Conservation (phyloP, 2,797 vertebrate genomes). For the Aphelocoma californica region DNA sequence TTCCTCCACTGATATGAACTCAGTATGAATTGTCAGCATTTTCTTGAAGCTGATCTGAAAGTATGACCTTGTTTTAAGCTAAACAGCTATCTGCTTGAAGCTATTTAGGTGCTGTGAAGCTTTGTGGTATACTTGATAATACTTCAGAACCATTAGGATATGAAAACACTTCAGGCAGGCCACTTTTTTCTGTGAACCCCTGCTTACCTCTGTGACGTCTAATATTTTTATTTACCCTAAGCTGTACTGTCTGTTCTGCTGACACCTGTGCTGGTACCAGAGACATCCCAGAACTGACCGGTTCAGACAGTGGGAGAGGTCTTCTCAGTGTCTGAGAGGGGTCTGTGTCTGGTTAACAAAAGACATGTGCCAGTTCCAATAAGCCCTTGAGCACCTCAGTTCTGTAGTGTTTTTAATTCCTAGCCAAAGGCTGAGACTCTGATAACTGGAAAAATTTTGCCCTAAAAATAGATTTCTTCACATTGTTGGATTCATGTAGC, state of each 20-base stretch:
- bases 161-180: neutral
- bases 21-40: neutral
- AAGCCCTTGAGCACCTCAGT: neutral
- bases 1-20: neutral
- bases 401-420: neutral
- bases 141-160: neutral
- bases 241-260: neutral
- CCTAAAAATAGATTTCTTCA: constrained; percentile 24
- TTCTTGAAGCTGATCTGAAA: neutral
- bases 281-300: neutral
- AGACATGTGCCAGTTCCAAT: neutral
- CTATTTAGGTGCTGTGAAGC: neutral
- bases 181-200: neutral
- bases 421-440: neutral
- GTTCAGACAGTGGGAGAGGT: neutral
- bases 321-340: neutral
- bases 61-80: neutral
- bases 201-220: neutral
- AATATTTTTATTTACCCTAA: neutral
- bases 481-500: neutral
- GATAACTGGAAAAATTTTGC: neutral
- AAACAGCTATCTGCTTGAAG: neutral
- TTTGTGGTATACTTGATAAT: neutral
- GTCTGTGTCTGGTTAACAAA: neutral
- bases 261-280: neutral